Conservation (phyloP, 2,888 invertebrate genomes). For the Drosophila meridionalis region DNA sequence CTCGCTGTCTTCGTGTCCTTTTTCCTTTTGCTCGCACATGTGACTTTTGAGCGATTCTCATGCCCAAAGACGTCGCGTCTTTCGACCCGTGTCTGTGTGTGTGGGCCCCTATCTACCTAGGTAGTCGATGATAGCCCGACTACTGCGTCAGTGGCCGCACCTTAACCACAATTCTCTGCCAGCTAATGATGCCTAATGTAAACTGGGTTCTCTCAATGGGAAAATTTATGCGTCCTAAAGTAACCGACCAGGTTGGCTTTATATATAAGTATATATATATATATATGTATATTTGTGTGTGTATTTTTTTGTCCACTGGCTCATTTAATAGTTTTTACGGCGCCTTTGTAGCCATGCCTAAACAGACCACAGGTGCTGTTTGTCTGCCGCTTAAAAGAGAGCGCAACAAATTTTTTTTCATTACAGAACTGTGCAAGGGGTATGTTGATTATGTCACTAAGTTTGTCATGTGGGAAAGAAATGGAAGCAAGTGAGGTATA, state of each 20-base stretch:
- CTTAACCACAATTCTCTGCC: slow-evolving; percentile 58
- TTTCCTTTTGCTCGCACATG: slow-evolving; percentile 18
- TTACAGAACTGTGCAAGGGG: slow-evolving; percentile 1
- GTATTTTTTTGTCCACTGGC: slow-evolving; percentile 14
- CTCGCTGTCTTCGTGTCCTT: slow-evolving; percentile 17
- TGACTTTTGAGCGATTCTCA: slow-evolving; percentile 29
- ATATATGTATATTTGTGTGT: background rate
- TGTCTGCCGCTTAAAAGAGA: slow-evolving; percentile 34
- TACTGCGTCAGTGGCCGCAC: slow-evolving; percentile 52
- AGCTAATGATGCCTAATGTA: slow-evolving; percentile 71
- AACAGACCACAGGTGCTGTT: slow-evolving; percentile 52
- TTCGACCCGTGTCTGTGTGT: slow-evolving; percentile 36
- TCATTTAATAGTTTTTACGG: slow-evolving; percentile 62
- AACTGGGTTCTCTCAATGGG: slow-evolving; percentile 55
- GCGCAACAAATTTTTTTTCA: slow-evolving; percentile 11
- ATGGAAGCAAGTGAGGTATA: background rate
- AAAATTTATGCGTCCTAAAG: slow-evolving; percentile 65
- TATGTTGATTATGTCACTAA: background rate
- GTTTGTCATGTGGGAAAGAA: background rate
- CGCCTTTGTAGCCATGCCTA: slow-evolving; percentile 44
- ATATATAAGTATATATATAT: background rate
- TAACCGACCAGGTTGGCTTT: slow-evolving; percentile 36
- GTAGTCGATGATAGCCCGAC: slow-evolving; percentile 24
- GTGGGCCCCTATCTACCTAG: slow-evolving; percentile 44
- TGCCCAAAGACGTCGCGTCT: background rate